A percentile compares a stretch with the other conserved stretches of the same genome.
These are phyloP conservation scores for Danionella dracula DNA, from an alignment of 2,797 vertebrate species.

Conservation along the genomic window DNA sequence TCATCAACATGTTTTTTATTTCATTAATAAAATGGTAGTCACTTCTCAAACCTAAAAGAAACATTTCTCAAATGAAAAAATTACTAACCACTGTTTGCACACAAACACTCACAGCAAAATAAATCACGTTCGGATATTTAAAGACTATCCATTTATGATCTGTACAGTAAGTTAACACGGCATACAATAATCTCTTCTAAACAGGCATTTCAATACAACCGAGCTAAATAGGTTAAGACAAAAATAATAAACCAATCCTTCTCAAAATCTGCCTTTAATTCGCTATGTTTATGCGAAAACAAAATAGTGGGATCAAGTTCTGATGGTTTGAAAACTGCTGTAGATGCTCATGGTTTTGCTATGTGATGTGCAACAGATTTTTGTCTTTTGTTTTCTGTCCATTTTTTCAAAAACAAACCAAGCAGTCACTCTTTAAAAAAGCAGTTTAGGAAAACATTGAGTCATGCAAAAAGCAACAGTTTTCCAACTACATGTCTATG, in stretches of 20 bases:
- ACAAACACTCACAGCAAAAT: background rate
- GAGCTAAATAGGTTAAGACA: slow-evolving; percentile 40
- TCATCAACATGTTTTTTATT: background rate
- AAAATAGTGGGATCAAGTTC: slow-evolving; percentile 70
- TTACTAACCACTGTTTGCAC: background rate
- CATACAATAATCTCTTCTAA: too few species aligned
- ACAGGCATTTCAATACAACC: slow-evolving; percentile 51
- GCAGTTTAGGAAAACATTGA: background rate
- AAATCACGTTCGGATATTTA: slow-evolving; percentile 27
- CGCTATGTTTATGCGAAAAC: slow-evolving; percentile 63
- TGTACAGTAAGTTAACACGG: slow-evolving; percentile 52
- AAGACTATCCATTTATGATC: slow-evolving; percentile 20
- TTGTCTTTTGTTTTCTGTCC: slow-evolving; percentile 22
- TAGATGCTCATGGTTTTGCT: slow-evolving; percentile 64
- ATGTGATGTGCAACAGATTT: slow-evolving; percentile 59
- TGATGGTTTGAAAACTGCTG: slow-evolving; percentile 49
- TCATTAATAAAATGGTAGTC: background rate
- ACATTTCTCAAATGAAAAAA: slow-evolving; percentile 7
- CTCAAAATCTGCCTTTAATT: slow-evolving; percentile 63
- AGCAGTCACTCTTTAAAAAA: slow-evolving; percentile 32
- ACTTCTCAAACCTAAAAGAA: background rate
- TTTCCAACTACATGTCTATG: slow-evolving; percentile 13
- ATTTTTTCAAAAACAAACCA: slow-evolving; percentile 33
- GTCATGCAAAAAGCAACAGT: slow-evolving; percentile 13
- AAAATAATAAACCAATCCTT: slow-evolving; percentile 45